Base-by-base conservation (phyloP, 1,140 invertebrate genomes). In the Neodiprion pinetum region DNA sequence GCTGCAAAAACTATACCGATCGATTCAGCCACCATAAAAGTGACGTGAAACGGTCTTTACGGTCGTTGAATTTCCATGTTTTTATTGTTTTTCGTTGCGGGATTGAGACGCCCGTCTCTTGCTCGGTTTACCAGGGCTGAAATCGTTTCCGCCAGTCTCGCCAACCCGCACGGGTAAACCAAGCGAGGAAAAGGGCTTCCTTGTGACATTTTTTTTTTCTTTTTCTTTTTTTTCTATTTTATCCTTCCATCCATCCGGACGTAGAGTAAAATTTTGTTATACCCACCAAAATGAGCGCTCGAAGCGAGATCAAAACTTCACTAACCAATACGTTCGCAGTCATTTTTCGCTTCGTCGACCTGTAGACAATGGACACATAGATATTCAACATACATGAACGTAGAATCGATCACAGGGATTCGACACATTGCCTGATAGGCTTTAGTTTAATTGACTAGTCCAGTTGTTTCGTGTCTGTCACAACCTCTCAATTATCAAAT, bases 21-120 rank as follows among this genome's bases (percentile, higher is more conserved):
- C 53, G 53, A 61, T 61, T 17, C 53, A 9, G 8, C 53, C 28
- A 5, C 28, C 53, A 61, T 61, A 61, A 14, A 5, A 61, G 53
- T 17, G n/a, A 61, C 53, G 53, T 61, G 9, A 61, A 61, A 61
- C n/a, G n/a, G 9, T 61, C 53, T 61, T 61, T 61, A 61, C 53
- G 53, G 53, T 61, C 53, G 53, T 61, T 61, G 53, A 9, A 61
- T 61, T 61, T 61, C 53, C 53, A 61, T 61, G 53, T 61, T 61
- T 61, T 61, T 61, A 61, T 61, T 61, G 53, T 61, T 61, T 61
- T 61, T 61, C 53, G 53, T 17, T 61, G n/a, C 53, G 53, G 8
- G 53, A 61, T 61, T 61, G 53, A 61, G 53, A 61, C 53, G 53
- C 53, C 53, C 4, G 53, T 61, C n/a, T 61, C 53, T 61, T 17